Evolutionary conservation across 2,888 invertebrate species (phyloP).

Genomic region (Oscheius myriophilus): DNA sequence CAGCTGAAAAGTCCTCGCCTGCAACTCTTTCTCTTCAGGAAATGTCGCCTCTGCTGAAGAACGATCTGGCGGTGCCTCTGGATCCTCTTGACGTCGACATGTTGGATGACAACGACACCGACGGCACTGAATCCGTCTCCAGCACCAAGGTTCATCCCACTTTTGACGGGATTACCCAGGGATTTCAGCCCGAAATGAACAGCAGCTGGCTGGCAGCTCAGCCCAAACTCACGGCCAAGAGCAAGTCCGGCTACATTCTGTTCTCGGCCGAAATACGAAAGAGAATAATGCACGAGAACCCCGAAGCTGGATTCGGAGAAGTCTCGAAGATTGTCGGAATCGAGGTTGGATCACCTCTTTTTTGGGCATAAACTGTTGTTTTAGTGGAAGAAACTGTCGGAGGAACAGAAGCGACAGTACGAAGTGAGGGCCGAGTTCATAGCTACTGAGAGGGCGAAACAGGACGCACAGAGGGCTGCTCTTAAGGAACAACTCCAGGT

Average conservation of each 20-base stretch:
- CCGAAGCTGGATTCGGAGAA: conserved; percentile 91
- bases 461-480: conserved; percentile 53
- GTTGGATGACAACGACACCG: conserved; percentile 53
- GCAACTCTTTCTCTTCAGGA: conserved; percentile 69
- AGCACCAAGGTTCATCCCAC: conserved; percentile 37
- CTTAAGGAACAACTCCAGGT: conserved; percentile 40
- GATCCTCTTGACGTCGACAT: conserved; percentile 62
- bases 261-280: conserved; percentile 96
- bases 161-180: neutral
- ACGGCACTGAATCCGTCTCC: conserved; percentile 56
- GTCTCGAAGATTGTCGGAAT: conserved; percentile 81
- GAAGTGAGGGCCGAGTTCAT: conserved; percentile 89
- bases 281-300: conserved; percentile 89
- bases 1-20: too few species aligned
- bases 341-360: conserved; percentile 74
- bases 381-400: conserved; percentile 91
- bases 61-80: conserved; percentile 56
- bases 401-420: conserved; percentile 89
- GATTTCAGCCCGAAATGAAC: conserved; percentile 27
- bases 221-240: conserved; percentile 67
- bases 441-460: conserved; percentile 75
- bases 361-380: conserved; percentile 41
- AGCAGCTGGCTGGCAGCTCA: conserved; percentile 60
- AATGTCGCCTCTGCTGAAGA: conserved; percentile 73
- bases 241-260: conserved; percentile 89